These are phyloP conservation scores for Tinea trinotella DNA, from an alignment of 2,888 invertebrate genomes.

Conservation along the genomic window DNA sequence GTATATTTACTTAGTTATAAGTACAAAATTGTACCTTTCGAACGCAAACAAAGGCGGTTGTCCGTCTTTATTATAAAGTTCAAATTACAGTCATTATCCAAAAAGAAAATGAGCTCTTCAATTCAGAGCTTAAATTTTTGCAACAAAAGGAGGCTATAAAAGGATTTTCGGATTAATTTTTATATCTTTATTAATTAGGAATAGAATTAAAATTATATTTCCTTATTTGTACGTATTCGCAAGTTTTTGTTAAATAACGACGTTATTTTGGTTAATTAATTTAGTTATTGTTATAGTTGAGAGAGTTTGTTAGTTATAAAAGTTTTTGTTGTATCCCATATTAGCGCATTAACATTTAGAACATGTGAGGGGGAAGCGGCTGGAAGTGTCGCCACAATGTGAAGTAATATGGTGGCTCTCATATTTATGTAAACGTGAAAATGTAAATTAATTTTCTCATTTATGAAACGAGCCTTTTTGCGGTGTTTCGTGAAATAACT, in stretches of 20 bases:
- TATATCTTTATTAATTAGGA: background rate
- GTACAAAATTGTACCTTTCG: conserved; percentile 57
- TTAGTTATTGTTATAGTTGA: background rate
- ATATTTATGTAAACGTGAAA: conserved; percentile 55
- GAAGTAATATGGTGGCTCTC: conserved; percentile 39
- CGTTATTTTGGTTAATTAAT: background rate
- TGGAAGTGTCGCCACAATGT: conserved; percentile 27
- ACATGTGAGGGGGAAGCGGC: conserved; percentile 30
- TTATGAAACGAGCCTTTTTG: conserved; percentile 50
- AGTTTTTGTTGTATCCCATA: conserved; percentile 44
- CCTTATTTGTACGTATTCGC: background rate
- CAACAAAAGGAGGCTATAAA: background rate
- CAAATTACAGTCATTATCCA: conserved; percentile 64
- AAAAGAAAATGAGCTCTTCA: conserved; percentile 44
- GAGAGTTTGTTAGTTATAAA: conserved; percentile 23
- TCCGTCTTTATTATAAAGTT: conserved; percentile 65
- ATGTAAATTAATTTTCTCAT: conserved; percentile 58
- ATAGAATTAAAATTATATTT: background rate
- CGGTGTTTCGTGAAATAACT: conserved; percentile 36
- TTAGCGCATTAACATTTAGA: conserved; percentile 37
- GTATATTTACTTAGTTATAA: conserved; percentile 46
- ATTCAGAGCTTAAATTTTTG: background rate
- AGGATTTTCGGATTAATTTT: background rate
- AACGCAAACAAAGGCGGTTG: conserved; percentile 57
- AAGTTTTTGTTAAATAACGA: background rate